Evolutionary conservation across 2,888 invertebrate genomes (phyloP).

Genomic region (Cremastobaeus sp.): DNA sequence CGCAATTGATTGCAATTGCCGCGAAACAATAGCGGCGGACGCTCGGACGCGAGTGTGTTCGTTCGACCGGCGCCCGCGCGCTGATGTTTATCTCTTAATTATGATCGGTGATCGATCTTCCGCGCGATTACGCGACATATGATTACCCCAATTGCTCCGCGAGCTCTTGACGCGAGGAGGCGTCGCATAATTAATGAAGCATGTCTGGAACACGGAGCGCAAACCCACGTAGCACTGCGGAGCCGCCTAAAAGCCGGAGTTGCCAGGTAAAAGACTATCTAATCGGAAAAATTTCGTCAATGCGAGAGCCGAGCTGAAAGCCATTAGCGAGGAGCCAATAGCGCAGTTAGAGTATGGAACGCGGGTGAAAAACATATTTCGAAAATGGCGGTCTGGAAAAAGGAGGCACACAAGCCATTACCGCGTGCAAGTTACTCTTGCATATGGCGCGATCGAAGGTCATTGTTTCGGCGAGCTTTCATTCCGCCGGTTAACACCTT

Average conservation of each 20-base stretch:
- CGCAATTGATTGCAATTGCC: not conserved
- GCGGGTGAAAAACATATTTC: too few relatives aligned
- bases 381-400: too few relatives aligned
- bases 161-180: conserved; percentile 30
- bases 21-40: too few relatives aligned
- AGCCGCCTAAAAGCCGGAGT: too few relatives aligned
- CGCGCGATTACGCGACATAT: conserved; percentile 22
- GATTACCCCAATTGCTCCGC: conserved; percentile 29
- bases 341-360: too few relatives aligned
- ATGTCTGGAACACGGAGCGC: conserved; percentile 37
- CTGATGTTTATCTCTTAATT: conserved; percentile 24
- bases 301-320: too few relatives aligned
- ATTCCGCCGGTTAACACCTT: conserved; percentile 25
- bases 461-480: conserved; percentile 15
- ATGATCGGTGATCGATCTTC: conserved; percentile 31
- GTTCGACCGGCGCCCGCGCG: not conserved
- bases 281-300: too few relatives aligned
- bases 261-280: too few relatives aligned
- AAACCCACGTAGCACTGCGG: conserved; percentile 21
- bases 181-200: conserved; percentile 51
- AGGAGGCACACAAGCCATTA: too few relatives aligned
- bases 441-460: conserved; percentile 4
- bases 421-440: conserved; percentile 16
- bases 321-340: too few relatives aligned
- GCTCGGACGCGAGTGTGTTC: not conserved